Conservation (phyloP, 2,113 vertebrate genomes). For the Tauraco erythrolophus region DNA sequence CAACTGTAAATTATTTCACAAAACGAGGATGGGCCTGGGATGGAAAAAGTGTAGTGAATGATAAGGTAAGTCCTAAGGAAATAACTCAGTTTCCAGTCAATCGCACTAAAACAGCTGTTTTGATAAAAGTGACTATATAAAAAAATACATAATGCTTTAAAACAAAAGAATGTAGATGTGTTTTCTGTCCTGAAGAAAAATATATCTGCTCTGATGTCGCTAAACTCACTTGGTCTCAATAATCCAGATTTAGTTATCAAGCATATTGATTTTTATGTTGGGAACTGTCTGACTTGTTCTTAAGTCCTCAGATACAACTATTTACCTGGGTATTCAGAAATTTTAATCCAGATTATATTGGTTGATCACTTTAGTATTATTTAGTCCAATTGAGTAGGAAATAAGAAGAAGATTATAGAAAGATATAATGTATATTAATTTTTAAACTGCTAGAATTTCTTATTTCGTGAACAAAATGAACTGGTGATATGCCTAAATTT, state of each 20-base stretch:
- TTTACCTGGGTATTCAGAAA: not conserved
- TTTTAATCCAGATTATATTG: not conserved
- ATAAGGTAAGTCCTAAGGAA: constrained; percentile 88
- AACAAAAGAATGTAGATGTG: not conserved
- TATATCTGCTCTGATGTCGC: not conserved
- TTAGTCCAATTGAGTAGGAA: not conserved
- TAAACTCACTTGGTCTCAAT: not conserved
- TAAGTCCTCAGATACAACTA: not conserved
- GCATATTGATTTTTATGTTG: fast-evolving
- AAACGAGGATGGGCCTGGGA: constrained; percentile 99
- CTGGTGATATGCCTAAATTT: not conserved
- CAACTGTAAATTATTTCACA: constrained; percentile 99
- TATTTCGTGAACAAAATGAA: not conserved
- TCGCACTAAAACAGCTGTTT: not conserved
- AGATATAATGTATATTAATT: not conserved
- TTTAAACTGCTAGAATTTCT: not conserved
- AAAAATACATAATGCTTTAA: not conserved
- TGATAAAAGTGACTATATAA: not conserved
- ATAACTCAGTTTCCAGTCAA: not conserved
- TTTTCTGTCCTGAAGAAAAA: not conserved
- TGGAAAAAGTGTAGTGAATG: constrained; percentile 94
- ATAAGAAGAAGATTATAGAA: not conserved
- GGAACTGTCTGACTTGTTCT: not conserved
- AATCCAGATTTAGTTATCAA: not conserved
- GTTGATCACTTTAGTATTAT: not conserved